Base-by-base conservation (phyloP, 2,797 vertebrate species). In the Spinibarbus caldwelli region DNA sequence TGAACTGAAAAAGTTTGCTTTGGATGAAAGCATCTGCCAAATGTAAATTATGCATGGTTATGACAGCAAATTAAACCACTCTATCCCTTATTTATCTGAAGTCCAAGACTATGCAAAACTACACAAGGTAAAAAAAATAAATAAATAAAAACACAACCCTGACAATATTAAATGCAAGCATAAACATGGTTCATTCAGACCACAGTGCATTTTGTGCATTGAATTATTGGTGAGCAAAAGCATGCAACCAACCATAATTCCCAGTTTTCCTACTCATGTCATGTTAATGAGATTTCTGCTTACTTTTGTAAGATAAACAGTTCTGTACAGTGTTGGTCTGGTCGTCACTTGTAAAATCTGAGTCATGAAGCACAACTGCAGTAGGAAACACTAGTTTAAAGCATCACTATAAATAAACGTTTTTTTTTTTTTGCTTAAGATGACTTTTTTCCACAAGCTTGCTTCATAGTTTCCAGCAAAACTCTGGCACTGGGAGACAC, bases 321-420 rank as follows among this genome's bases (percentile, higher is more conserved):
- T 54, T 34, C 26, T 29, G 26, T 62, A 62, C 59, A 29, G 59
- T 12, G 23, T 62, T 62, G 6, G 1, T 31, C 59, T n/a, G 64
- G 7, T 36, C 14, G 2, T 34, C 43, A 34, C 26, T 66, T 78
- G 36, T 78, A 26, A 26, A 41, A 57, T 62, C 52, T 78, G 76
- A 59, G 23, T 43, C 76, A 59, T 8, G 23, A 54, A 70, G 31
- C 77, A 78, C 36, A 38, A 70, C 49, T 57, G 21, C 45, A 38
- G 64, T 26, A 64, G 17, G 77, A 78, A 45, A 78, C 17, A 5
- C 57, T 21, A 72, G 81, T 87, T 91, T 90, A 84, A 83, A 88
- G 90, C 89, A 90, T 80, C 85, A 89, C 90, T 91, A 90, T 92
- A 90, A 91, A 92, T 90, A 94, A 89, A 91, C 86, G 0, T 12